A percentile compares a stretch with the other conserved stretches of the same genome.
phyloP scores from a whole-genome alignment of 2,113 vertebrate genomes.

The Herpailurus yagouaroundi region DNA sequence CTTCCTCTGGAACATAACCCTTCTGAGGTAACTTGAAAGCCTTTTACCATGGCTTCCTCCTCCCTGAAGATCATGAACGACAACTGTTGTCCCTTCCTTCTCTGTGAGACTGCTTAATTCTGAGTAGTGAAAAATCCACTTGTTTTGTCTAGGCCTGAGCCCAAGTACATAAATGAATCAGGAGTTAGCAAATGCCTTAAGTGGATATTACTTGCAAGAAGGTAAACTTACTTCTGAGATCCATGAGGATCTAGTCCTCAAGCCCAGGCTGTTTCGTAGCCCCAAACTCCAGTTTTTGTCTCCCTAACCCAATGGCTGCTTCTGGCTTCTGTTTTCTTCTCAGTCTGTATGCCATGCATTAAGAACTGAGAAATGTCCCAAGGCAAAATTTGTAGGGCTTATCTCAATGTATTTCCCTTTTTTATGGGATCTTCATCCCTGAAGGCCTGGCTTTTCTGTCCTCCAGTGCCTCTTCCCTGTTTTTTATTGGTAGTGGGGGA shows the following conservation, averaged over 20 bases:
- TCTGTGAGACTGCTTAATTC: slow-evolving; percentile 26
- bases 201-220: not conserved
- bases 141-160: not conserved
- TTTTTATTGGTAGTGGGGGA: not conserved
- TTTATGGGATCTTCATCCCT: not conserved
- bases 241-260: not conserved
- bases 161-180: not conserved
- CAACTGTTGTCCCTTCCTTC: not conserved
- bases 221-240: not conserved
- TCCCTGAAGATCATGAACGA: not conserved
- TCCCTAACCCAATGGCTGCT: not conserved
- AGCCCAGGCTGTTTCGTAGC: not conserved
- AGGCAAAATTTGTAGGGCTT: not conserved
- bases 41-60: not conserved
- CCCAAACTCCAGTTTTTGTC: not conserved
- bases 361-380: not conserved
- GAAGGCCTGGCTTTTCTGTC: not conserved
- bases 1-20: not conserved
- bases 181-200: not conserved
- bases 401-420: not conserved
- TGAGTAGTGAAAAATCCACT: not conserved
- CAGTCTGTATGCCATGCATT: not conserved
- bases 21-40: not conserved
- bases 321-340: not conserved
- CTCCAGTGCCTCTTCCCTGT: not conserved